Conservation (phyloP, 2,113 vertebrate genomes). For the Mola mola region DNA sequence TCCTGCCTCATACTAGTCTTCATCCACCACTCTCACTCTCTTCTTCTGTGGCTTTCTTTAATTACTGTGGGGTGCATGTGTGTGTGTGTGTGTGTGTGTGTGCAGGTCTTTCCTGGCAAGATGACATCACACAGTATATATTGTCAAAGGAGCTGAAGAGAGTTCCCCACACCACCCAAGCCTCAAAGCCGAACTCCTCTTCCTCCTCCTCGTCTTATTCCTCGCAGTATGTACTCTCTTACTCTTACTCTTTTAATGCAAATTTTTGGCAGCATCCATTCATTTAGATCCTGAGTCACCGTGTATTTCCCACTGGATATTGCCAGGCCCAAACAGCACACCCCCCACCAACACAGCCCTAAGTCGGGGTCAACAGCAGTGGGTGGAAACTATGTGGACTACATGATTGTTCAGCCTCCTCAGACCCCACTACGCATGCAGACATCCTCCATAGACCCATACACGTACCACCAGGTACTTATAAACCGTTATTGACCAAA, state of each 20-base stretch:
- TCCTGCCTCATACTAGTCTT: too few relatives aligned
- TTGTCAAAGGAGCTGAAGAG: slow-evolving; percentile 95
- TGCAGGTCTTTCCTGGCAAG: slow-evolving; percentile 94
- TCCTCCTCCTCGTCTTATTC: slow-evolving; percentile 43
- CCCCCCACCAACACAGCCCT: slow-evolving; percentile 48
- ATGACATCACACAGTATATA: slow-evolving; percentile 94
- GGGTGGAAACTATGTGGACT: slow-evolving; percentile 87
- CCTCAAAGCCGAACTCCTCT: slow-evolving; percentile 56
- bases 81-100: slow-evolving; percentile 16
- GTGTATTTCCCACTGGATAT: not conserved
- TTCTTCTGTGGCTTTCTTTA: not conserved
- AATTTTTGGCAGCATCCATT: not conserved
- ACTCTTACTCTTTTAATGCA: too few relatives aligned
- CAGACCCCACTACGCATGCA: slow-evolving; percentile 81
- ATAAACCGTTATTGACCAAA: too few relatives aligned
- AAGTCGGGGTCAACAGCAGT: slow-evolving; percentile 67
- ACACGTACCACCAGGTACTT: slow-evolving; percentile 90
- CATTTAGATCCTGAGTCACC: not conserved
- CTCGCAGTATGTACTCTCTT: slow-evolving; percentile 57
- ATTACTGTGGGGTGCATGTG: slow-evolving; percentile 15
- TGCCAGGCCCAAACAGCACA: slow-evolving; percentile 70
- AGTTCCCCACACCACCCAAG: slow-evolving; percentile 83
- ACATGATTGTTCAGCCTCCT: slow-evolving; percentile 86
- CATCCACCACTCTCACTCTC: not conserved
- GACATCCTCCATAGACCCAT: slow-evolving; percentile 86